Evolutionary conservation across 2,888 invertebrate genomes (phyloP).

Genomic region (Mayetiola destructor): DNA sequence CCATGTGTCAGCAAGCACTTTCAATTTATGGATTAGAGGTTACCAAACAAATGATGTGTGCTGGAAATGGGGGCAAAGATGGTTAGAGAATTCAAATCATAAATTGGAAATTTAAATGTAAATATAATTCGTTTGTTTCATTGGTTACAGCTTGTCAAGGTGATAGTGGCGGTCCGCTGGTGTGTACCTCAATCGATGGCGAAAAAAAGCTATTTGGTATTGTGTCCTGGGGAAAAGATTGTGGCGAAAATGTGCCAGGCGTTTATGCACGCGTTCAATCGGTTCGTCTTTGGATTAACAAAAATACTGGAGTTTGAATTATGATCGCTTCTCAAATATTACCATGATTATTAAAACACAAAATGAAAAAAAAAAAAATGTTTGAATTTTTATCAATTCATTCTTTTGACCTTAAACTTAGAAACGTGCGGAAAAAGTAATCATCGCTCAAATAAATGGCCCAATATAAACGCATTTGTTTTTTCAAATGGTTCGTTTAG

Average conservation of each 20-base stretch:
- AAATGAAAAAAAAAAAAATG: no score
- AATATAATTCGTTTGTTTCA: no score
- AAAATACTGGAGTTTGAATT: not conserved
- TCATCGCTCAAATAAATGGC: no score
- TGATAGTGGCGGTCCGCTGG: not conserved
- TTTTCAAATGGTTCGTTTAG: no score
- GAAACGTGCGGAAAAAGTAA: no score
- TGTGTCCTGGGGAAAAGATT: not conserved
- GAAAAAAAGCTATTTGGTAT: not conserved
- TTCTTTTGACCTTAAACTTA: no score
- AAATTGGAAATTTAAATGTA: not conserved
- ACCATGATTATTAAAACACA: not conserved
- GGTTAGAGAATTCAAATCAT: constrained; percentile 33
- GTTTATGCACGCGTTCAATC: not conserved
- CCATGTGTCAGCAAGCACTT: constrained; percentile 35
- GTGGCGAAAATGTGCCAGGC: not conserved
- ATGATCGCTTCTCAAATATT: not conserved
- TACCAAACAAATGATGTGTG: constrained; percentile 45
- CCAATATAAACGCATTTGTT: no score
- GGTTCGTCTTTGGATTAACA: not conserved
- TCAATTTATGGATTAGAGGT: no score
- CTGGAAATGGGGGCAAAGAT: constrained; percentile 44
- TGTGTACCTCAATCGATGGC: not conserved
- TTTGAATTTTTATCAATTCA: no score
- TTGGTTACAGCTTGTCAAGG: not conserved